Base-by-base conservation (phyloP, 2,888 invertebrate species). In the Tetragonula carbonaria region DNA sequence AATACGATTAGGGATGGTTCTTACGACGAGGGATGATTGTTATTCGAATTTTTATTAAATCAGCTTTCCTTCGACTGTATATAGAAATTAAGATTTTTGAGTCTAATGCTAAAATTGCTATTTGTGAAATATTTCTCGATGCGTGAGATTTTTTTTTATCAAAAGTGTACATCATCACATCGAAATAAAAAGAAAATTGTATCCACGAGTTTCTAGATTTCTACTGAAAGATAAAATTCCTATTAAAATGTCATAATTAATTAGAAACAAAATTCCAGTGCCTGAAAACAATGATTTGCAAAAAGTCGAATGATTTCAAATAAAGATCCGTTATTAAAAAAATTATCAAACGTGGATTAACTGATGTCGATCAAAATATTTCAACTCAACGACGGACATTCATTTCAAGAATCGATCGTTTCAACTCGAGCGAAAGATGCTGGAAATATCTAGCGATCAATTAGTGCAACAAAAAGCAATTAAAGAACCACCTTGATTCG, bases 391-490 rank as follows among this genome's bases (percentile, higher is more conserved):
- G 21, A 33, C 21, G 33, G 18, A 33, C 65, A 33, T 13, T 4
- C 33, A 21, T 65, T 33, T 65, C 13, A 21, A 33, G 23, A 57
- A 55, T 53, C 28, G 14, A 33, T 21, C 59, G 33, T 50, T 65
- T 63, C 23, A 53, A 16, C 21, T 16, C 16, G 13, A 11, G 55
- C 23, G 66, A 67, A 38, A 74, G 66, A 33, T 11, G 23, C 45
- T 53, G 38, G 38, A n/a, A 78, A 66, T 63, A 66, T 76, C 55
- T 73, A 51, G 66, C 45, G 80, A 72, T 83, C 82, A 78, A 89
- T 87, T 86, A 84, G 68, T 72, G 79, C 50, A 72, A 86, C 73
- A 84, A 89, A 85, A 85, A 87, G 57, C 73, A 82, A 87, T 85
- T 85, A 82, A 75, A 75, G 75, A 74, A 57, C 66, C 76, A 79